These are phyloP conservation scores for Onychorhynchus coronatus DNA, from an alignment of 2,113 vertebrate species.

Conservation along the genomic window DNA sequence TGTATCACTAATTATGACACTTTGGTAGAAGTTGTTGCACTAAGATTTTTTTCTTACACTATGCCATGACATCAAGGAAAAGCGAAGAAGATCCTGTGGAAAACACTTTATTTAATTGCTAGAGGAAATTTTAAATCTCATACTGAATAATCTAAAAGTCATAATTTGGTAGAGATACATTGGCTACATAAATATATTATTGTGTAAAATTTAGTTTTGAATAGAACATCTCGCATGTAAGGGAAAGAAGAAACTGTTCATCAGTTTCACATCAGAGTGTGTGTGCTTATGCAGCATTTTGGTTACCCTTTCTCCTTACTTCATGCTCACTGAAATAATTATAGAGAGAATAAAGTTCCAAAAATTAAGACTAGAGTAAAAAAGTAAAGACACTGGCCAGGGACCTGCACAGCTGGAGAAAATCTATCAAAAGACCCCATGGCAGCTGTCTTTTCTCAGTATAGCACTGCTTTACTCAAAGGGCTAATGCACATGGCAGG, in stretches of 20 bases:
- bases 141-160: not conserved
- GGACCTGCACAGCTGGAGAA: not conserved
- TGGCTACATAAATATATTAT: not conserved
- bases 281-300: not conserved
- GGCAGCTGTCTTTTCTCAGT: not conserved
- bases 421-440: not conserved
- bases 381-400: not conserved
- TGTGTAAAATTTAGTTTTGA: not conserved
- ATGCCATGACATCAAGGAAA: not conserved
- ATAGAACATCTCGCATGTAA: not conserved
- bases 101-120: not conserved
- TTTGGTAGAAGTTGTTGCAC: not conserved
- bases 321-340: not conserved
- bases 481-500: not conserved
- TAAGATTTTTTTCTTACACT: not conserved
- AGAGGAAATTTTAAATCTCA: not conserved
- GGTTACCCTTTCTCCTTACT: not conserved
- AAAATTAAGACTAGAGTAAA: not conserved
- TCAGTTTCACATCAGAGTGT: too few relatives aligned
- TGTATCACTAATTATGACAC: not conserved
- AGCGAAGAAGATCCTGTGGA: not conserved
- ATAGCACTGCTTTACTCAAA: not conserved
- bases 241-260: not conserved
- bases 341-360: not conserved
- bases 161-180: not conserved